Percentiles rank a stretch among this genome's conserved stretches.
These are phyloP conservation scores for Tinamus major DNA, from an alignment of 2,797 vertebrate species.

Conservation along the genomic window DNA sequence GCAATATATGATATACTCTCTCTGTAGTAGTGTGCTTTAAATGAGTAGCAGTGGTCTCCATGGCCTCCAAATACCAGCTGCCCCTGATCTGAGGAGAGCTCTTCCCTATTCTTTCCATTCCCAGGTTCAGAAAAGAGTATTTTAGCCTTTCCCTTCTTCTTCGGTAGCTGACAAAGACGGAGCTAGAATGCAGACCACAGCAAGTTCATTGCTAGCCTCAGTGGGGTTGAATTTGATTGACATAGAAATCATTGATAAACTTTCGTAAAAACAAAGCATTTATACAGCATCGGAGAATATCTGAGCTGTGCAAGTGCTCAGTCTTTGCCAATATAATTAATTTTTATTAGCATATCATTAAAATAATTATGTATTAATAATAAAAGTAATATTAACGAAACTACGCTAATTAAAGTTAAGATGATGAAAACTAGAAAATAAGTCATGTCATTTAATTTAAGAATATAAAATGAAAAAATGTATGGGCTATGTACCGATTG, in stretches of 20 bases:
- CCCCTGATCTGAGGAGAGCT: fast-evolving
- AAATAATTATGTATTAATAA: conserved; percentile 3
- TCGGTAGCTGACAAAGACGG: neutral
- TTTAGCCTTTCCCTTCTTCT: neutral
- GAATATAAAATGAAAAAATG: neutral
- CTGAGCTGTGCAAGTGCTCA: neutral
- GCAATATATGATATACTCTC: neutral
- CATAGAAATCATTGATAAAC: neutral
- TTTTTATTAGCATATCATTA: neutral
- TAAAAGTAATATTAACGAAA: conserved; percentile 10
- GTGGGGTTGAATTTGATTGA: neutral
- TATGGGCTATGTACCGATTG: neutral
- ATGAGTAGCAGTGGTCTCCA: neutral
- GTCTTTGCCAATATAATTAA: neutral
- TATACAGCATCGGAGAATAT: neutral
- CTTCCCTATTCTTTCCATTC: neutral
- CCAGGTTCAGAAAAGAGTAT: neutral
- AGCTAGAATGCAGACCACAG: neutral
- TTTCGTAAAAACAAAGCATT: neutral
- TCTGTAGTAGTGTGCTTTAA: neutral
- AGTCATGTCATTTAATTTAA: neutral
- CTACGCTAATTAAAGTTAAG: neutral
- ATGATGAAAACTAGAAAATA: neutral
- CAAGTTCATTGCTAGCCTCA: neutral
- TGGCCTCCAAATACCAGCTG: neutral